Evolutionary conservation across 2,113 vertebrate genomes (phyloP), one percentile per base, ranked within the genome.

Genomic region (Lanius ludovicianus): DNA sequence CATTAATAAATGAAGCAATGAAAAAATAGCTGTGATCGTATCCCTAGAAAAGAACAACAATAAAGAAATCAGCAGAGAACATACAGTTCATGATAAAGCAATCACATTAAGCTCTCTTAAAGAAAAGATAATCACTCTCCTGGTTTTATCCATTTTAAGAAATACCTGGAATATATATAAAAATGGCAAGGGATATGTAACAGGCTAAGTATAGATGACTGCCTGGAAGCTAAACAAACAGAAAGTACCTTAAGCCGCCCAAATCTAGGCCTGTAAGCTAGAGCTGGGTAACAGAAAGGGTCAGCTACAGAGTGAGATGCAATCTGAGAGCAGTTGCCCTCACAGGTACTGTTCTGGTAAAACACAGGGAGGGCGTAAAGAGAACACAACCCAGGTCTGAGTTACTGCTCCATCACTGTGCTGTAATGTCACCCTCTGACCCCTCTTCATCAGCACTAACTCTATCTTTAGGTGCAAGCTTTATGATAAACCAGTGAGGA

Each of bases 11-110:
- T 2, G 99, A 99, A 87, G 98, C 98, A 71, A 99, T 98, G 96
- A 99, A 99, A 98, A 97, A 99, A 97, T 99, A 99, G 98, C 99
- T 99, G 97, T 99, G 99, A 96, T 99, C 99, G 0, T 99, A 99
- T 71, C 99, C 99, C 99, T 99, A 90, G 75, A 41, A 80, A 83
- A 95, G n/a, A 73, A 33, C 2, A 64, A 76, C 3, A 64, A 76
- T 13, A 82, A 59, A 89, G 23, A 44, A 49, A 41, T 70, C 31
- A 93, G 63, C 63, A 83, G 64, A 59, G 12, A 84, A 37, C 15
- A 14, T 6, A 5, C 1, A 46, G 31, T 14, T 82, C 8, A 1
- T 35, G 9, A 63, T 11, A 76, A 44, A 62, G 49, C 13, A 33
- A 9, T 60, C 18, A 21, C 2, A 30, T 55, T 37, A n/a, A 39